Base-by-base conservation (phyloP, 2,113 vertebrate genomes). In the Nannospalax galili region DNA sequence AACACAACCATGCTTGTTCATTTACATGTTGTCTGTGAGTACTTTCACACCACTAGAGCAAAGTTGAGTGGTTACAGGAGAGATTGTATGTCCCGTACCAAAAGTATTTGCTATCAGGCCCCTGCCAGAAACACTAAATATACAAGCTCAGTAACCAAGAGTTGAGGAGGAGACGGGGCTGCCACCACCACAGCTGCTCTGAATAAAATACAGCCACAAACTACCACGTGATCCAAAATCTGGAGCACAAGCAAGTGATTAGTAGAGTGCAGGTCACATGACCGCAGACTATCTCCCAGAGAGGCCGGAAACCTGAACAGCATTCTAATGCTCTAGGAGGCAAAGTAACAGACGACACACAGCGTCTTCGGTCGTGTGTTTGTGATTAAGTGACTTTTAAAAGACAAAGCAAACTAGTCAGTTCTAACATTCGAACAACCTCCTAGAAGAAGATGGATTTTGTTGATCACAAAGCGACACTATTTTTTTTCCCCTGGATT, bases 301-400 rank as follows among this genome's bases (percentile, higher is more conserved):
- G 48, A 96, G 6, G 85, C 80, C 78, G 52, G 20, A 85, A 78
- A 82, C 9, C 70, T 28, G 16, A 92, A 30, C 32, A 26, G 17
- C 19, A 62, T 88, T 87, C 72, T 17, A 65, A 88, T 84, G 45
- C 5, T 96, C 52, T 52, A 90, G 37, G 28, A 82, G 26, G 35
- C 60, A 65, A 81, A 64, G 37, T 3, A 70, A 74, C 30, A 93
- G 11, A n/a, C 45, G 92, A 78, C 12, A 88, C 58, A 86, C 19
- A 86, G 40, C 10, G 45, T 91, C 15, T 72, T 92, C 79, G 62
- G 62, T 14, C 85, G 42, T 85, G 22, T 32, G 3, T 69, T 84
- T 89, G 56, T 84, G 28, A 58, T 90, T 74, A 93, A 93, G 84
- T 94, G 65, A 95, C 92, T 96, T 96, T 92, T 93, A 96, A 78